Percentiles rank a stretch among this genome's conserved stretches.
Conservation (phyloP, 1,140 invertebrate species). For the Drosophila biarmipes region DNA sequence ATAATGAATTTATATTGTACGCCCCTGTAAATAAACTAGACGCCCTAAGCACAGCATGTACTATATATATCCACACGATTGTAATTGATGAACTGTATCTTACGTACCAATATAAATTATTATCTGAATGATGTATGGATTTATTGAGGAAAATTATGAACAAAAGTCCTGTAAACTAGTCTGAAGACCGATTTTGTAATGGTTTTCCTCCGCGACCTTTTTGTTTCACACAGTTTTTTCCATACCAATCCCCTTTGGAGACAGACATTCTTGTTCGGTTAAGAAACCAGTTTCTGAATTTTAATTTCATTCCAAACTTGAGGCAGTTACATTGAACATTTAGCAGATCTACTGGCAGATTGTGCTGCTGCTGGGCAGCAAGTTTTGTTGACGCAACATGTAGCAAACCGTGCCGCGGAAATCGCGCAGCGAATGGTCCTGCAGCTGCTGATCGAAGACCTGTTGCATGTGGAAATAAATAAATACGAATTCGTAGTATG, state of each 20-base stretch:
- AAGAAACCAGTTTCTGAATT: conserved; percentile 37
- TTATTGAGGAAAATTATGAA: neutral
- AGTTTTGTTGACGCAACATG: conserved; percentile 60
- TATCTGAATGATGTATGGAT: conserved; percentile 16
- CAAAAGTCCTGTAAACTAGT: neutral
- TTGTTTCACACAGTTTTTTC: conserved; percentile 10
- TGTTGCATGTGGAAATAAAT: conserved; percentile 55
- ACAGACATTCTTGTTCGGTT: conserved; percentile 29
- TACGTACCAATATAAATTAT: conserved; percentile 55
- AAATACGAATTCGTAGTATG: conserved; percentile 9
- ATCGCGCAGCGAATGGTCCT: conserved; percentile 74
- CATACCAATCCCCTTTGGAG: neutral
- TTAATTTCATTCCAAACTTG: conserved; percentile 48
- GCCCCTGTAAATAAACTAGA: conserved; percentile 43
- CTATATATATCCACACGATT: conserved; percentile 41
- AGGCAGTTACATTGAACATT: conserved; percentile 35
- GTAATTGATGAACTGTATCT: conserved; percentile 51
- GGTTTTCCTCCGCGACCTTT: conserved; percentile 4
- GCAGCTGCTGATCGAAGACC: conserved; percentile 79
- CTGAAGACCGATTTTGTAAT: neutral
- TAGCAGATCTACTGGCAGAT: conserved; percentile 56
- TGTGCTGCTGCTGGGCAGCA: conserved; percentile 33
- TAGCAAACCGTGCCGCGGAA: conserved; percentile 75
- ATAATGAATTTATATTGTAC: conserved; percentile 55
- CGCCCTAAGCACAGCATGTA: conserved; percentile 49